Percentiles rank a stretch among this genome's conserved stretches.
Conservation (phyloP, 2,797 vertebrate species). For the Enteromius argenteus region DNA sequence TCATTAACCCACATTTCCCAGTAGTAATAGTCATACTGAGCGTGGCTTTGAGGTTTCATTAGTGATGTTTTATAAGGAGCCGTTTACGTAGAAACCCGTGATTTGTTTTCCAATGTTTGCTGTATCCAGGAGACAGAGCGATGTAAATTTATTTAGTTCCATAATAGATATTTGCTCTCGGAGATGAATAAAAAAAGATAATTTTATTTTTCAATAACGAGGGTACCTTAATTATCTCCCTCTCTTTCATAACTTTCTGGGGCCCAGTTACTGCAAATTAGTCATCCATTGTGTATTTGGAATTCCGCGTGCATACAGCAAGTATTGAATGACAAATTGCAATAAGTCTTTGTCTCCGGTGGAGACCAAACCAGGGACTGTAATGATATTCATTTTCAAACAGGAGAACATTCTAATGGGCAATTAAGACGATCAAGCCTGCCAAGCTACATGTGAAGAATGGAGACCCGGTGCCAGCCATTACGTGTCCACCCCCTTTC, state of each 20-base stretch:
- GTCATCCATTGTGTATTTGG: constrained; percentile 74
- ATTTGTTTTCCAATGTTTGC: constrained; percentile 57
- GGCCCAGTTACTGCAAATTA: constrained; percentile 75
- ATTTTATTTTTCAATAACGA: constrained; percentile 69
- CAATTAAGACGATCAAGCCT: constrained; percentile 89
- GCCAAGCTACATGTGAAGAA: constrained; percentile 84
- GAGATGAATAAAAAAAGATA: constrained; percentile 56
- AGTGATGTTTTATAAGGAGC: constrained; percentile 52
- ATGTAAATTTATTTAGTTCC: constrained; percentile 60
- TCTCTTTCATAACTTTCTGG: constrained; percentile 70
- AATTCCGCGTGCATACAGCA: constrained; percentile 75
- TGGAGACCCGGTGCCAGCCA: constrained; percentile 78
- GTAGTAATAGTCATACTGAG: constrained; percentile 34
- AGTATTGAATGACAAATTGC: constrained; percentile 75
- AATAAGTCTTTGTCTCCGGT: constrained; percentile 76
- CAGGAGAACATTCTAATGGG: constrained; percentile 87
- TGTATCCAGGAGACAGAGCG: constrained; percentile 58
- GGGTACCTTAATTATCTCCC: constrained; percentile 69
- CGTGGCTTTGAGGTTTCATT: constrained; percentile 58
- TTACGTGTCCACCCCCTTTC: constrained; percentile 73
- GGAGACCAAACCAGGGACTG: constrained; percentile 76
- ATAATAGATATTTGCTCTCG: constrained; percentile 66
- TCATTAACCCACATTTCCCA: constrained; percentile 53
- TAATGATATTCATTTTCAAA: constrained; percentile 89
- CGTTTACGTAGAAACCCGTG: constrained; percentile 44